Evolutionary conservation across 2,888 invertebrate genomes (phyloP).

Genomic region (Archips xylosteana): DNA sequence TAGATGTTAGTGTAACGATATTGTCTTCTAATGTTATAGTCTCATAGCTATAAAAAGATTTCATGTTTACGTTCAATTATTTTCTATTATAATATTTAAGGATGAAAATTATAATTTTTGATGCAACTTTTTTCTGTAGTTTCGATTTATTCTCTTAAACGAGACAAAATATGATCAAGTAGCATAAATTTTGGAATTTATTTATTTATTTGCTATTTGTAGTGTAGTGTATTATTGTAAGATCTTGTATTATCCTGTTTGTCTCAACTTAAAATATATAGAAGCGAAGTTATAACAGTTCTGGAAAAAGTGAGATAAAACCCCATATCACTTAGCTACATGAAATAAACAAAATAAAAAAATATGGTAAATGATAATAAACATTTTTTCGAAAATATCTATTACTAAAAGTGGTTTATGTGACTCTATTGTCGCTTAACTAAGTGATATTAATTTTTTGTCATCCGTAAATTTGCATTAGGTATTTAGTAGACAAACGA

Average conservation of each 20-base stretch:
- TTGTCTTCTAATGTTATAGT: neutral
- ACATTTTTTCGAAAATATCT: too few relatives aligned
- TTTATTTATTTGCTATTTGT: neutral
- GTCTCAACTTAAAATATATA: too few relatives aligned
- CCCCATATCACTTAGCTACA: too few relatives aligned
- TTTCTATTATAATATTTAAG: neutral
- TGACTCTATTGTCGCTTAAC: too few relatives aligned
- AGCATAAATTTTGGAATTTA: neutral
- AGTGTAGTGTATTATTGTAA: neutral
- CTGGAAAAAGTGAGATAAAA: too few relatives aligned
- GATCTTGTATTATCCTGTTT: neutral
- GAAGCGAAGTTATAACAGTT: too few relatives aligned
- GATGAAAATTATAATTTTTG: conserved; percentile 9
- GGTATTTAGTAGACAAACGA: too few relatives aligned
- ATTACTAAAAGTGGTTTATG: too few relatives aligned
- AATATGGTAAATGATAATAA: too few relatives aligned
- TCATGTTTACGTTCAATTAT: neutral
- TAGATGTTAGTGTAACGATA: neutral
- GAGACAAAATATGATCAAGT: neutral
- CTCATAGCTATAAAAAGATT: neutral
- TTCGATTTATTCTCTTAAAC: neutral
- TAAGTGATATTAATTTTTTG: too few relatives aligned
- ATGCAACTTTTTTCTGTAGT: neutral
- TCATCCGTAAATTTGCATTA: too few relatives aligned
- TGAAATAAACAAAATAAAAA: too few relatives aligned